Percentiles rank a stretch among this genome's conserved stretches.
These are phyloP conservation scores for Drosophila vallismaia DNA, from an alignment of 2,888 invertebrate species.

Conservation along the genomic window DNA sequence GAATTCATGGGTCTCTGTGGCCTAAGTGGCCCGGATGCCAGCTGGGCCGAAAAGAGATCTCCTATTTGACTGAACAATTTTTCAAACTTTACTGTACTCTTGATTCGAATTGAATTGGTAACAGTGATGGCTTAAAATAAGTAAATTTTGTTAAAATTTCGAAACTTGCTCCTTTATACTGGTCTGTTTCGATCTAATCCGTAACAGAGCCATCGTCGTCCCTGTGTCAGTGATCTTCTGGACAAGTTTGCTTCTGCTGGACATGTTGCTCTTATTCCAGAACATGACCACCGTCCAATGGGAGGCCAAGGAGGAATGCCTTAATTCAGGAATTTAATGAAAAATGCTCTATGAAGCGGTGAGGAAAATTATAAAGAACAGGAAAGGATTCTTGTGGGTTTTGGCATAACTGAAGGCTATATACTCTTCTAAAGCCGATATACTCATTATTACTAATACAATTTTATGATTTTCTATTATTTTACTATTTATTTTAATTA, in stretches of 20 bases:
- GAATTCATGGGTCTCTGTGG: slow-evolving; percentile 66
- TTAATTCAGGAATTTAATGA: slow-evolving; percentile 80
- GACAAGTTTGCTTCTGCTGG: slow-evolving; percentile 30
- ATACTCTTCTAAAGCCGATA: neutral
- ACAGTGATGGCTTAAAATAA: neutral
- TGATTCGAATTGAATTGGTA: neutral
- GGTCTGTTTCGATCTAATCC: slow-evolving; percentile 33
- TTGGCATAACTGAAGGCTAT: neutral
- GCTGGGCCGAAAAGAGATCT: slow-evolving; percentile 16
- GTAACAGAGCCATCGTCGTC: slow-evolving; percentile 54
- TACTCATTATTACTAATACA: no score
- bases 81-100: neutral
- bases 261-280: slow-evolving; percentile 69
- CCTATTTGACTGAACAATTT: neutral
- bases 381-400: slow-evolving; percentile 3
- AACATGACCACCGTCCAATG: slow-evolving; percentile 63
- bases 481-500: no score
- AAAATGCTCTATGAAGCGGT: slow-evolving; percentile 76
- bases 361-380: slow-evolving; percentile 65
- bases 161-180: slow-evolving; percentile 23
- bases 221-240: slow-evolving; percentile 67
- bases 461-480: no score
- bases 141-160: neutral
- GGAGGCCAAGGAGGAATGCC: slow-evolving; percentile 69
- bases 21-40: slow-evolving; percentile 46